phyloP scores from a whole-genome alignment of 1,140 invertebrate genomes.

The Lepidotrigona ventralis region DNA sequence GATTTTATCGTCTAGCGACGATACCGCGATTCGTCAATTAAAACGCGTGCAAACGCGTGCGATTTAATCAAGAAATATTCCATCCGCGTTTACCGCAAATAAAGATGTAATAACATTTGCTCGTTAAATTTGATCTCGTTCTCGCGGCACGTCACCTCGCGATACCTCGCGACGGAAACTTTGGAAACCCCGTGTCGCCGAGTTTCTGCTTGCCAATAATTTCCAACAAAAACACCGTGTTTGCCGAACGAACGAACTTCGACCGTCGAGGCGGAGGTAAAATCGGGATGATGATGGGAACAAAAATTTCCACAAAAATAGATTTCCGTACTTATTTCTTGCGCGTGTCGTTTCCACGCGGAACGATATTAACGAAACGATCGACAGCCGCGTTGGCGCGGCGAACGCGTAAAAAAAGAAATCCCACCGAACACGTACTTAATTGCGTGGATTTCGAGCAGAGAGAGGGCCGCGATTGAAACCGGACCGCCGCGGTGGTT shows the following conservation, averaged over 20 bases:
- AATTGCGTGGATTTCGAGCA: slow-evolving; percentile 18
- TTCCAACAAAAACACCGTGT: background rate
- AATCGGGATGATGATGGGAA: background rate
- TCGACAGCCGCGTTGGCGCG: background rate
- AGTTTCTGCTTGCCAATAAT: background rate
- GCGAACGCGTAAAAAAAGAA: background rate
- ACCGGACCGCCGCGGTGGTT: background rate
- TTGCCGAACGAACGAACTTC: background rate
- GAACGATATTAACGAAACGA: background rate
- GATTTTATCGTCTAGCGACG: background rate
- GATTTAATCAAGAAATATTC: background rate
- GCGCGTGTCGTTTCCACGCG: no score
- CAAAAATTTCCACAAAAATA: no score
- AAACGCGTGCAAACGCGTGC: background rate
- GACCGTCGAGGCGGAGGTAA: no score
- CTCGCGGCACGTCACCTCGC: background rate
- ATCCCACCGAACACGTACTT: slow-evolving; percentile 2
- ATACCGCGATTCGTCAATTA: background rate
- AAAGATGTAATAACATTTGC: background rate
- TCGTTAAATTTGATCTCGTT: background rate
- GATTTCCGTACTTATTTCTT: no score
- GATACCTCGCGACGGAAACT: background rate
- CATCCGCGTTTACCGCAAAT: background rate
- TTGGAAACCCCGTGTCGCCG: no score
- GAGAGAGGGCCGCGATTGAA: background rate